phyloP scores from a whole-genome alignment of 1,140 invertebrate species.

The Whitmania pigra region DNA sequence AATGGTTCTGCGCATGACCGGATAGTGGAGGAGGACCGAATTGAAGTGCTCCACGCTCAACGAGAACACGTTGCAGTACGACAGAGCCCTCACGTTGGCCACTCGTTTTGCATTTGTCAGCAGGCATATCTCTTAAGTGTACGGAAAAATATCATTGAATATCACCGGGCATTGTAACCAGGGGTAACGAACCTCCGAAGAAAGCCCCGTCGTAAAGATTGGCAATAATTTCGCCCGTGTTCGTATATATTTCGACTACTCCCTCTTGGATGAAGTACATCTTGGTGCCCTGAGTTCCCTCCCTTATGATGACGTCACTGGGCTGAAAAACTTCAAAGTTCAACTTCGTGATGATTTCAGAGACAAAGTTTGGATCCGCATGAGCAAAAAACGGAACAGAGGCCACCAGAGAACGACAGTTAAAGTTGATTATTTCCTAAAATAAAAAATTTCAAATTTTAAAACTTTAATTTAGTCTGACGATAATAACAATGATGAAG shows the following conservation, averaged over 20 bases:
- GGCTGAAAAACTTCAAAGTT: constrained; percentile 96
- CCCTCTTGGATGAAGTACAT: constrained; percentile 99
- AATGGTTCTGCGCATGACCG: constrained; percentile 93
- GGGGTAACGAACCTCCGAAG: constrained; percentile 58
- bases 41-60: constrained; percentile 95
- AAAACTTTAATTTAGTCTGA: not conserved
- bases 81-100: constrained; percentile 88
- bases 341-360: constrained; percentile 89
- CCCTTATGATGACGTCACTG: constrained; percentile 44
- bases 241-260: constrained; percentile 77
- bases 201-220: constrained; percentile 94
- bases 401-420: constrained; percentile 89
- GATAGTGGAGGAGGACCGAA: constrained; percentile 89
- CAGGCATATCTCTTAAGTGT: constrained; percentile 66
- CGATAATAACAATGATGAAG: too few relatives aligned
- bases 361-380: constrained; percentile 92
- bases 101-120: constrained; percentile 84
- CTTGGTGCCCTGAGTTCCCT: constrained; percentile 87
- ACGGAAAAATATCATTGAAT: constrained; percentile 49
- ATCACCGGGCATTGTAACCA: not conserved
- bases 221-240: constrained; percentile 90
- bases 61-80: constrained; percentile 96
- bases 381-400: constrained; percentile 97
- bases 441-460: not conserved
- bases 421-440: constrained; percentile 93